Base-by-base conservation (phyloP, 2,113 vertebrate genomes). In the Phyllopteryx taeniolatus region DNA sequence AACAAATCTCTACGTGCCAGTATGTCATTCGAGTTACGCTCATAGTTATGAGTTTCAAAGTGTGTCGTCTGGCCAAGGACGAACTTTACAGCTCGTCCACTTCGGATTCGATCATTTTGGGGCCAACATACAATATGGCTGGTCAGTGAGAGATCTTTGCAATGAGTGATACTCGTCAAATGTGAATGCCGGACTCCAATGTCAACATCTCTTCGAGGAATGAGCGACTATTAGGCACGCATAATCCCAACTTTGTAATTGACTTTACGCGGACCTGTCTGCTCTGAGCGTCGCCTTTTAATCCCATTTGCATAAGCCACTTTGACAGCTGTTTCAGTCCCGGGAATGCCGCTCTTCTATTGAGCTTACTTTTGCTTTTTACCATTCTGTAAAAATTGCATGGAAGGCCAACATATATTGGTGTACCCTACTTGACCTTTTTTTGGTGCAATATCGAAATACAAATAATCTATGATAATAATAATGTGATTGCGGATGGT, bases 161-260 rank as follows among this genome's bases (percentile, higher is more conserved):
- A 43, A 43, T 15, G 39, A 64, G 61, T 0, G 19, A 64, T 39
- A n/a, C 9, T 39, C 33, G 5, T 62, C 60, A 61, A 61, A 7
- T n/a, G 15, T 42, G 39, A n/a, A 44, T 64, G 39, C 42, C 13
- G 62, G 10, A 44, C 39, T 64, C 19, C 20, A 43, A 8, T 20
- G 15, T 22, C 19, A 56, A 10, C 53, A 12, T 31, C 22, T 59
- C 56, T 59, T 59, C 22, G 33, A 59, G 56, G 56, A 31, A 59
- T 35, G 31, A 61, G 31, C 15, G 33, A 61, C 64, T 47, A 66
- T 49, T 27, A 47, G 64, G 44, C 22, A 31, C 27, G 13, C n/a
- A 47, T 46, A 47, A 27, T 66, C 64, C 64, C 43, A 47, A 66
- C 39, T 66, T 66, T 66, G 64, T 47, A 66, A 66, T 66, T 66